Base-by-base conservation (phyloP, 2,113 vertebrate genomes). In the Sorex fumeus region DNA sequence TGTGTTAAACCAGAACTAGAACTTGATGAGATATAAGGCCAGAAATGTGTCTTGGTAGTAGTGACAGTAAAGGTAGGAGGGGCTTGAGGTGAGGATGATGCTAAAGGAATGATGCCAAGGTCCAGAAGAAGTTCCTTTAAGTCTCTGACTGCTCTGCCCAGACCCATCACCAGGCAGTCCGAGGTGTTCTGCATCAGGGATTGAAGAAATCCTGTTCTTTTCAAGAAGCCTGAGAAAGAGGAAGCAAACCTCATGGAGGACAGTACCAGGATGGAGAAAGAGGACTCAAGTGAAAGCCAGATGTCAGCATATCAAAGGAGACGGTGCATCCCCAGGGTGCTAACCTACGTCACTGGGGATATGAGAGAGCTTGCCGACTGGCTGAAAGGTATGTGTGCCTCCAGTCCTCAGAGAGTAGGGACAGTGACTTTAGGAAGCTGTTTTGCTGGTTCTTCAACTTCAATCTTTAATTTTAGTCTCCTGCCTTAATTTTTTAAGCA, bases 291-390 rank as follows among this genome's bases (percentile, higher is more conserved):
- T 3, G 94, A 91, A 71, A 97, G 78, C n/a, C 96, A 95, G 74
- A 84, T 76, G 34, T n/a, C 93, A 30, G 75, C 92, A 8, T 81
- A 67, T 72, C 40, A 6, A 86, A 18, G 95, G n/a, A 97, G 96
- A 80, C 95, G 97, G 53, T 93, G 43, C 43, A 1, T 97, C 80
- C 96, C 96, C 96, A 96, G 85, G 93, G 92, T 70, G 18, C 69
- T 98, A 79, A 85, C 93, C 71, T 97, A 97, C 45, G 27, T 98
- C 93, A 98, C 94, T 0, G 97, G 98, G 47, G 97, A 98, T 62
- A 98, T 98, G 98, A 98, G 95, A 87, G 97, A 97, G 77, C 97
- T 98, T 93, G 96, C 97, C 84, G 76, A 25, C 93, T 98, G 98
- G 98, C 76, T 98, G 50, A 98, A 98, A 98, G 98, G 98, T 98